Base-by-base conservation (phyloP, 1,140 invertebrate genomes). In the Neodiprion pinetum region DNA sequence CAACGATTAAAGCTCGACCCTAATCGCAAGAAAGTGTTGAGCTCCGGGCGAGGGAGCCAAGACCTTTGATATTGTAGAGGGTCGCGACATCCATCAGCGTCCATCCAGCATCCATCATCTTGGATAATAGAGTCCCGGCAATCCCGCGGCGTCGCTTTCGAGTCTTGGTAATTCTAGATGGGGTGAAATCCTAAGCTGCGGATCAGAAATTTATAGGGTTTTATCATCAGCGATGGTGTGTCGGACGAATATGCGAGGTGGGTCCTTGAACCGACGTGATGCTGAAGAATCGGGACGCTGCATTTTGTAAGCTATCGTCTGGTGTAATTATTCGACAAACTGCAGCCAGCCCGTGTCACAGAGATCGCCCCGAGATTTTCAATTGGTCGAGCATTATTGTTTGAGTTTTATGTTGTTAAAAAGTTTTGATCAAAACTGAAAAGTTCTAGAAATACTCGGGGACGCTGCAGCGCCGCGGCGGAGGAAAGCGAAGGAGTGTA, bases 51-150 rank as follows among this genome's bases (percentile, higher is more conserved):
- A 61, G 53, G 53, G 53, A 40, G 28, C 28, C 28, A 14, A 5
- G 11, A 4, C 53, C 53, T 17, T 5, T 2, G 28, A 40, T 40
- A 40, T 40, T 40, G 1, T 12, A 61, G 11, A 61, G n/a, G 53
- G 53, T 14, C 8, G 53, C 53, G 53, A 40, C 53, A 61, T 61
- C 53, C n/a, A 17, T 61, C 53, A 5, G 11, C 53, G 53, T 61
- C 53, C 53, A 9, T 61, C 53, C 53, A 61, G 53, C 53, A 61
- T 61, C 53, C 53, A 61, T 61, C 53, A 61, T 61, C 53, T 61
- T 17, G n/a, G 5, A 61, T 61, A 61, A 61, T 61, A 61, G 11
- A 17, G 53, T 17, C 10, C 50, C 10, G n/a, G 10, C 50, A 14
- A 53, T n/a, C 1, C 50, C 53, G 53, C 11, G 53, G 53, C 53